Percentiles rank a stretch among this genome's conserved stretches.
Evolutionary conservation across 2,888 invertebrate genomes (phyloP).

Genomic region (Gasteruption jaculator): DNA sequence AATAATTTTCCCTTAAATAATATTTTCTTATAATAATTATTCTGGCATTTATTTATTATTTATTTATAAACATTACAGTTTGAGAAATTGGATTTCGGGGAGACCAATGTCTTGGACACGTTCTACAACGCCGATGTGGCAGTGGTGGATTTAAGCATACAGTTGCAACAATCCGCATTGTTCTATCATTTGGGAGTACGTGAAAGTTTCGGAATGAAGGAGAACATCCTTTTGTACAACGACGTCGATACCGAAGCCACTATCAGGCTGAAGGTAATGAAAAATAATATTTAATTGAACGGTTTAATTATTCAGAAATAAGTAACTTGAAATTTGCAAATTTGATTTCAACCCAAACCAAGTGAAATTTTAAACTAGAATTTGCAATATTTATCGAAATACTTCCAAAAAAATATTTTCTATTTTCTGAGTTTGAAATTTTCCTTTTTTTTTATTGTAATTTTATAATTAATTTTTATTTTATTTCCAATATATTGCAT

Average conservation of each 20-base stretch:
- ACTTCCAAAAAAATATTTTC: background rate
- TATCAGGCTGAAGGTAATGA: conserved; percentile 74
- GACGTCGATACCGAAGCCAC: conserved; percentile 86
- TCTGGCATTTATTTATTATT: background rate
- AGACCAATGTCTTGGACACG: conserved; percentile 87
- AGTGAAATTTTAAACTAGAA: too few species aligned
- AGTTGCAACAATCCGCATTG: conserved; percentile 87
- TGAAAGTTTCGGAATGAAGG: conserved; percentile 96
- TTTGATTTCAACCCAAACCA: too few species aligned
- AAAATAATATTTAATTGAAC: background rate
- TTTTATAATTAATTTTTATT: too few species aligned
- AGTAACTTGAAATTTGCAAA: too few species aligned
- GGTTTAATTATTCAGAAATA: too few species aligned
- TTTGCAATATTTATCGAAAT: too few species aligned
- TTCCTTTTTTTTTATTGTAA: too few species aligned
- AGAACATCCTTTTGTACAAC: conserved; percentile 85
- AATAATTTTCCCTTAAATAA: background rate
- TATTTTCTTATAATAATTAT: background rate
- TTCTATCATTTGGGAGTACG: conserved; percentile 96
- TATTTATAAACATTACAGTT: conserved; percentile 61
- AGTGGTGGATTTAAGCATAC: conserved; percentile 88
- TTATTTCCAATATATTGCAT: too few species aligned
- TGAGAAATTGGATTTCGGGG: conserved; percentile 96
- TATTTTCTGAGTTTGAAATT: background rate
- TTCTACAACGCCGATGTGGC: conserved; percentile 99